Evolutionary conservation across 2,113 vertebrate species (phyloP), one percentile per base, ranked within the genome.

Genomic region (Callithrix jacchus): DNA sequence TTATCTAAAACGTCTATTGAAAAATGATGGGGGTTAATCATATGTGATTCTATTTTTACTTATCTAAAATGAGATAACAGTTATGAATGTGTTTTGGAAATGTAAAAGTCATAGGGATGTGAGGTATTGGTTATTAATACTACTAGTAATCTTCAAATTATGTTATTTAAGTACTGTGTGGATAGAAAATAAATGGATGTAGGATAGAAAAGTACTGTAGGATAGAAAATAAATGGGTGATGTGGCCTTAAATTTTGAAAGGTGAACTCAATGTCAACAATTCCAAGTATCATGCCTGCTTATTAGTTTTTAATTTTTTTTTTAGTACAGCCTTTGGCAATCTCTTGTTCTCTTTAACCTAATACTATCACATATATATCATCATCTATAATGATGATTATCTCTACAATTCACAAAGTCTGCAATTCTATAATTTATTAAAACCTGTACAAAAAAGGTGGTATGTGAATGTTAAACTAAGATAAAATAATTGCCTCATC

Each of bases 181-280:
- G 77, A 37, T 96, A 91, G 79, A 66, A 94, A 90, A 74, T 9
- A 27, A 79, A 32, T 66, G 30, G 18, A 30, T 45, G 87, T n/a
- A 87, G 40, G 37, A 37, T 96, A 91, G 79, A 66, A 94, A 90
- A 74, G n/a, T n/a, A n/a, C 25, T 70, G 35, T n/a, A 87, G 40
- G 37, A 37, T 96, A 91, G 79, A 66, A 94, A 90, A 74, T 9
- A 27, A 79, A 32, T 66, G 30, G 18, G 25, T 45, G 87, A 12
- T 17, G 7, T 25, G 4, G 6, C 40, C 58, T 70, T 58, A 25
- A 8, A 42, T 45, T 70, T 92, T 93, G 56, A 83, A 87, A 49
- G 47, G 45, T 27, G 0, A 87, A 32, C 7, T 73, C 54, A 92
- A 8, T 52, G 84, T 80, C 52, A 81, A 64, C 64, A 92, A 66